A percentile compares a stretch with the other conserved stretches of the same genome.
Evolutionary conservation across 2,113 vertebrate species (phyloP).

Genomic region (Tapirus terrestris): DNA sequence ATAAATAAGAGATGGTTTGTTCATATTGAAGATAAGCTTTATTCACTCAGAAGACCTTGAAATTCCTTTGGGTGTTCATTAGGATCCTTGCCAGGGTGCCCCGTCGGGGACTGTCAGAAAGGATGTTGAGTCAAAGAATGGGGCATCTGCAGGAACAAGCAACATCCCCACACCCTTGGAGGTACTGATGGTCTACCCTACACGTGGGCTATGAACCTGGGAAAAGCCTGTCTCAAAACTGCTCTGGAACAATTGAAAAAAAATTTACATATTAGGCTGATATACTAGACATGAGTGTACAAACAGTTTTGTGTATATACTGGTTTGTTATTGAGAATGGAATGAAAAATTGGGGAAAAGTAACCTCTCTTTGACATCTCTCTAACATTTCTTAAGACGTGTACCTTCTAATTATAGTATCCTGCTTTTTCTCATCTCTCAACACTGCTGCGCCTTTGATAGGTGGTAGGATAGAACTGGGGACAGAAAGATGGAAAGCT

Average conservation of each 20-base stretch:
- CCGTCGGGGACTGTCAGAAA: fast-evolving
- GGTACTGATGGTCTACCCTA: too few species aligned
- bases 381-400: neutral
- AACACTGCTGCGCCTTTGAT: fast-evolving
- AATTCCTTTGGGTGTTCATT: neutral
- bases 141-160: fast-evolving
- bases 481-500: neutral
- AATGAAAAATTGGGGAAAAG: neutral
- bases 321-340: neutral
- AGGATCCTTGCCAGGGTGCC: too few species aligned
- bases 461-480: neutral
- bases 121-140: neutral
- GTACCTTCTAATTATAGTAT: neutral
- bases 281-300: fast-evolving
- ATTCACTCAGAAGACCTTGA: neutral
- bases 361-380: neutral
- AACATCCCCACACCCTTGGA: too few species aligned
- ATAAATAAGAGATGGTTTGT: neutral
- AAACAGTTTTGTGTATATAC: neutral
- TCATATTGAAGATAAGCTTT: neutral
- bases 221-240: neutral
- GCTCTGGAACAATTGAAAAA: fast-evolving
- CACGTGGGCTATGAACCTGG: fast-evolving
- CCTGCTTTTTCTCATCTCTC: neutral
- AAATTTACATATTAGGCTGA: fast-evolving